These are phyloP conservation scores for Synanthedon vespiformis DNA, from an alignment of 2,888 invertebrate species.

Conservation along the genomic window DNA sequence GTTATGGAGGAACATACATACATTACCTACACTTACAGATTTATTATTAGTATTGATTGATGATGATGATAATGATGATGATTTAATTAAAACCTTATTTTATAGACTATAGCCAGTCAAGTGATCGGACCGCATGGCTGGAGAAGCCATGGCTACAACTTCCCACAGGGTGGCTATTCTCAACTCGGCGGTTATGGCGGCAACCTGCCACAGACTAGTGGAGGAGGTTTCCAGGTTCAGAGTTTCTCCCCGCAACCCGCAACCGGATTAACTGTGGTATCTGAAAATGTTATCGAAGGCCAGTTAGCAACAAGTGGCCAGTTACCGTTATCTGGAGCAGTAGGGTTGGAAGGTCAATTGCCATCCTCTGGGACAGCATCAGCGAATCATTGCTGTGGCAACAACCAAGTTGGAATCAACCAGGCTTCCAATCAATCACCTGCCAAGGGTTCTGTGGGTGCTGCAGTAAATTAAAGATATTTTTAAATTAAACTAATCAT, in stretches of 20 bases:
- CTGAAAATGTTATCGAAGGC: slow-evolving; percentile 25
- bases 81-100: background rate
- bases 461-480: background rate
- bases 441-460: background rate
- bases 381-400: slow-evolving; percentile 28
- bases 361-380: background rate
- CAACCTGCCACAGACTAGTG: background rate
- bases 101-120: background rate
- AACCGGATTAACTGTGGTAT: slow-evolving; percentile 9
- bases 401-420: slow-evolving; percentile 23
- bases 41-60: no score
- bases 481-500: no score
- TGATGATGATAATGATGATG: no score
- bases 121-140: background rate
- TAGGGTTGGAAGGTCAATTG: slow-evolving; percentile 1
- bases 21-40: no score
- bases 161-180: background rate
- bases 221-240: slow-evolving; percentile 11
- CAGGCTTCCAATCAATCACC: background rate
- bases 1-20: no score
- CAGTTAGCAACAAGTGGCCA: slow-evolving; percentile 15
- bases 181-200: background rate
- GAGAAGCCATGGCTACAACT: background rate
- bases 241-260: slow-evolving; percentile 17
- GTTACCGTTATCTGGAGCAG: slow-evolving; percentile 18